Evolutionary conservation across 1,140 invertebrate genomes (phyloP).

Genomic region (Chlorops oryzae): DNA sequence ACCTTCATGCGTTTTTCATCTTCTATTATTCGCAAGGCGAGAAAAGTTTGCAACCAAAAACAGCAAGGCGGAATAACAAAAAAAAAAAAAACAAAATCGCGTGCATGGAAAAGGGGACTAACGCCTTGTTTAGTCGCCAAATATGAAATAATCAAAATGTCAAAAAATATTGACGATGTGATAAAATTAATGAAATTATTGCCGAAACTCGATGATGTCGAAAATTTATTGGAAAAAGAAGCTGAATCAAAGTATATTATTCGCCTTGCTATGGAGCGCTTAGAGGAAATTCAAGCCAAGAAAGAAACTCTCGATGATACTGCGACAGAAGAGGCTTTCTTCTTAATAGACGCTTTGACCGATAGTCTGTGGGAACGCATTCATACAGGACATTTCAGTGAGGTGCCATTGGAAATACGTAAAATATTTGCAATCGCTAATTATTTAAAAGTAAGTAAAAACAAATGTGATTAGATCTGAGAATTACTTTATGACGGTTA

Average conservation of each 20-base stretch:
- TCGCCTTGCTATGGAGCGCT: constrained; percentile 14
- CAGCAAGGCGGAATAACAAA: too few relatives aligned
- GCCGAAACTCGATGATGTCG: constrained; percentile 23
- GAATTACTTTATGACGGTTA: constrained; percentile 6
- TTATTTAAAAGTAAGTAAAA: constrained; percentile 54
- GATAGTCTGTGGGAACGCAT: constrained; percentile 73
- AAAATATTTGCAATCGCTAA: constrained; percentile 59
- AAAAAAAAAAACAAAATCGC: too few relatives aligned
- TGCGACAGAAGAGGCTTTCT: constrained; percentile 34
- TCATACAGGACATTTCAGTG: constrained; percentile 80
- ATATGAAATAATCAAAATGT: too few relatives aligned
- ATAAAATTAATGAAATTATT: constrained; percentile 20
- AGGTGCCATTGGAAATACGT: constrained; percentile 57
- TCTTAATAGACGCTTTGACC: constrained; percentile 55
- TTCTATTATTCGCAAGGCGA: too few relatives aligned
- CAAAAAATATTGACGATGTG: too few relatives aligned
- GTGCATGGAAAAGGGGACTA: too few relatives aligned
- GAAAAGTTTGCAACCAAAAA: too few relatives aligned
- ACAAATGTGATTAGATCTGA: background rate
- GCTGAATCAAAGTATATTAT: constrained; percentile 31
- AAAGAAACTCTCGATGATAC: background rate
- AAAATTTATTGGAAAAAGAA: constrained; percentile 21
- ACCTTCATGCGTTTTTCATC: too few relatives aligned
- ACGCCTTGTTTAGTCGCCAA: too few relatives aligned
- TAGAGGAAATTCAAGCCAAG: background rate